These are phyloP conservation scores for Scopus umbretta DNA, from an alignment of 2,113 vertebrate genomes.

Conservation along the genomic window DNA sequence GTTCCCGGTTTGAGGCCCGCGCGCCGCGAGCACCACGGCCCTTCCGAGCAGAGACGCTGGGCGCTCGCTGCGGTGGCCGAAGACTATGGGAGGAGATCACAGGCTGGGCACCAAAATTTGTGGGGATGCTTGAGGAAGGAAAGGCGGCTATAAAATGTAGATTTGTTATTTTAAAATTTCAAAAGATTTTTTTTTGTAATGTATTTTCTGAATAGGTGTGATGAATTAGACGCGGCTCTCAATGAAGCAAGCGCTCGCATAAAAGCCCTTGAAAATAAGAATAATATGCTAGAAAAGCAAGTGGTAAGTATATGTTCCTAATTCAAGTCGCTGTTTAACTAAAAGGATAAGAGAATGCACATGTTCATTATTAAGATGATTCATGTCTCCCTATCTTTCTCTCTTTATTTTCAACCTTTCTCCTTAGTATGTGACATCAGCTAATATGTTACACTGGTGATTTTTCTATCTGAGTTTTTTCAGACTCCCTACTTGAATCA, in stretches of 20 bases:
- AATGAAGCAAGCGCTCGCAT: slow-evolving; percentile 78
- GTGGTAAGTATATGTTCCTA: slow-evolving; percentile 72
- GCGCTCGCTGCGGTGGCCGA: rapidly evolving
- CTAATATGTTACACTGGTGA: not conserved
- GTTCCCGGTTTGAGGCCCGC: not conserved
- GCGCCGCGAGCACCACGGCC: not conserved
- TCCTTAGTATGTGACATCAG: not conserved
- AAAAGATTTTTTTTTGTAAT: not conserved
- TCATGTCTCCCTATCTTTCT: not conserved
- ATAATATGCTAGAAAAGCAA: slow-evolving; percentile 82
- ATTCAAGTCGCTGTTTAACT: not conserved
- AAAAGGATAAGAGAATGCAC: not conserved
- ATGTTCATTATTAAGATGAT: not conserved
- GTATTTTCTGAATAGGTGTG: slow-evolving; percentile 74
- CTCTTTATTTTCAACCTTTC: not conserved
- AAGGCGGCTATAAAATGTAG: not conserved
- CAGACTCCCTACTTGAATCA: not conserved
- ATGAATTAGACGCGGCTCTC: slow-evolving; percentile 81
- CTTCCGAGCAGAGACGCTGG: not conserved
- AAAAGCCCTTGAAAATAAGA: slow-evolving; percentile 84
- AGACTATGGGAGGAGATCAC: not conserved
- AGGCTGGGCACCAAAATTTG: not conserved
- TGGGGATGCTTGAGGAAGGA: not conserved
- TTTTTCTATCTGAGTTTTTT: not conserved
- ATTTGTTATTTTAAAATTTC: not conserved